Evolutionary conservation across 2,888 invertebrate species (phyloP), one percentile per base, ranked within the genome.

Genomic region (Eupsilia transversa): DNA sequence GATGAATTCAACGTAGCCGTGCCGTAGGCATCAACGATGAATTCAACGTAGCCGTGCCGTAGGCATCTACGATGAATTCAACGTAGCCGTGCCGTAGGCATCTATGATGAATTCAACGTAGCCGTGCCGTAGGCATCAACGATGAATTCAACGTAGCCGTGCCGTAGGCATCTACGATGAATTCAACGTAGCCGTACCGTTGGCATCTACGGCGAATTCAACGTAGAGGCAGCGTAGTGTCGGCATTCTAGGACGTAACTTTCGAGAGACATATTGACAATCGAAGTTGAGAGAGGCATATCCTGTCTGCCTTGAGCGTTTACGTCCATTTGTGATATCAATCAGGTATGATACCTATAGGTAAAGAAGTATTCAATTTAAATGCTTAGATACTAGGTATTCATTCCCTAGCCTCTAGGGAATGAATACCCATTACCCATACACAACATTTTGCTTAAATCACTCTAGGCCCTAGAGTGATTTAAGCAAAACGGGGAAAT

Each of bases 301-400:
- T 57, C 46, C 20, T 60, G 59, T 33, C n/a, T 41, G 33, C 49
- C 33, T 74, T 74, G 57, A 41, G 64, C 46, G 46, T 59, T 41
- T 49, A 14, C 49, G 6, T 17, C 7, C 17, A 61, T 27, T 49
- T 60, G 20, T 30, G 4, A 38, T 20, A 68, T 20, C n/a, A 14
- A 38, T 20, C 56, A 12, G 14, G 35, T n/a, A 71, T n/a, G 54
- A 54, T n/a, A n/a, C n/a, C n/a, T n/a, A 27, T 30, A 27, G 27
- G 54, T 17, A 54, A 27, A 6, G 7, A 14, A 17, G 17, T 54
- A 27, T 54, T 0, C 14, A 54, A 27, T 17, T 27, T 54, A 54
- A 54, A 54, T 54, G 27, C 54, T 7, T 54, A 54, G 27, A 7
- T 17, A 56, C 56, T 30, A 56, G 3, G 17, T 17, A 56, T 56